Percentiles rank a stretch among this genome's conserved stretches.
Conservation (phyloP, 2,113 vertebrate species). For the Pardalotus punctatus region DNA sequence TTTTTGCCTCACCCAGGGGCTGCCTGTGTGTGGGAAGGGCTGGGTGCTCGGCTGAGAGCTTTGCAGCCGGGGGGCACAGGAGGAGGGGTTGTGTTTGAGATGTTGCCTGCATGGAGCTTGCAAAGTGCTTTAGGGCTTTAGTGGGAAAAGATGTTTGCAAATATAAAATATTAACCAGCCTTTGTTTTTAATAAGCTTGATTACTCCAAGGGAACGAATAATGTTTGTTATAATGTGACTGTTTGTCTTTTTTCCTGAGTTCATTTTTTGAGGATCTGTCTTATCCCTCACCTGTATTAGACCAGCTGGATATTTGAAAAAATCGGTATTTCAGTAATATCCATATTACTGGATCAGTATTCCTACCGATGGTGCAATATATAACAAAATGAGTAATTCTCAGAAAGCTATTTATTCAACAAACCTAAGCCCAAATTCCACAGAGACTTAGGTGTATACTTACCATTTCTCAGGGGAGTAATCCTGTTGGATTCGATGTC, state of each 20-base stretch:
- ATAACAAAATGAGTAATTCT: background rate
- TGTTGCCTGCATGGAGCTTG: background rate
- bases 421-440: background rate
- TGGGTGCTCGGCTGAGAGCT: background rate
- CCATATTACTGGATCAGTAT: background rate
- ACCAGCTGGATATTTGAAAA: background rate
- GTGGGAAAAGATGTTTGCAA: background rate
- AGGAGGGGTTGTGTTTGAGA: background rate
- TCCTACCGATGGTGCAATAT: background rate
- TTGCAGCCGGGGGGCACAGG: background rate
- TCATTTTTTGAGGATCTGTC: background rate
- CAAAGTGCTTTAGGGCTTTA: background rate
- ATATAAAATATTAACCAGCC: background rate
- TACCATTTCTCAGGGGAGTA: background rate
- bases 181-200: background rate
- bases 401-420: background rate
- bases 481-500: background rate
- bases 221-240: background rate
- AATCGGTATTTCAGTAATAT: background rate
- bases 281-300: background rate
- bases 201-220: background rate
- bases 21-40: fast-evolving
- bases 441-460: background rate
- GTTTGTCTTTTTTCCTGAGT: background rate
- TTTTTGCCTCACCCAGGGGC: background rate